Evolutionary conservation across 2,888 invertebrate genomes (phyloP).

Genomic region (Germaria angustata): DNA sequence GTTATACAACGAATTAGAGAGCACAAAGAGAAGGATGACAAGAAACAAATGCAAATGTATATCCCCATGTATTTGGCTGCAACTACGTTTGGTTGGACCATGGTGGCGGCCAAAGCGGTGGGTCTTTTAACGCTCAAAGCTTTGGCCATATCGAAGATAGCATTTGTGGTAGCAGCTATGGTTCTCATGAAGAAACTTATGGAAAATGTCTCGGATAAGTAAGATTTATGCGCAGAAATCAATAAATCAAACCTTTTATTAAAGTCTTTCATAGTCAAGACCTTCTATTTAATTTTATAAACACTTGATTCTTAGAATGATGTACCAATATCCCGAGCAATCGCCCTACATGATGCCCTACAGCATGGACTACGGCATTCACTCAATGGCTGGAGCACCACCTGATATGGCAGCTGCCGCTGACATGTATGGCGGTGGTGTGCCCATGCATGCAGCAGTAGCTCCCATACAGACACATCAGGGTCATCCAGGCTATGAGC

Average conservation of each 20-base stretch:
- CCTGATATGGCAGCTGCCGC: slow-evolving; percentile 74
- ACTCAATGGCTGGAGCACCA: slow-evolving; percentile 71
- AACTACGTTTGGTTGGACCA: slow-evolving; percentile 84
- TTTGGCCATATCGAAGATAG: slow-evolving; percentile 85
- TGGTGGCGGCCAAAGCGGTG: slow-evolving; percentile 83
- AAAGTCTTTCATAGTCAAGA: too few species aligned
- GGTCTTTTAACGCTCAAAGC: slow-evolving; percentile 85
- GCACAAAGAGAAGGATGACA: slow-evolving; percentile 80
- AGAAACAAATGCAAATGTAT: slow-evolving; percentile 84
- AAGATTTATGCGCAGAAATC: slow-evolving; percentile 53
- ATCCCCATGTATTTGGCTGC: slow-evolving; percentile 86
- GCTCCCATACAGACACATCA: slow-evolving; percentile 57
- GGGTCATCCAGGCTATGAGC: slow-evolving; percentile 75
- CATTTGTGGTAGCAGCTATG: slow-evolving; percentile 83
- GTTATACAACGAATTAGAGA: slow-evolving; percentile 73
- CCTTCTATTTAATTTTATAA: neutral
- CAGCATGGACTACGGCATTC: slow-evolving; percentile 78
- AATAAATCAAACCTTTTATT: too few species aligned
- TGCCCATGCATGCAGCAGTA: slow-evolving; percentile 74
- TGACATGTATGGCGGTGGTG: slow-evolving; percentile 76
- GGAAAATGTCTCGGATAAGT: slow-evolving; percentile 82
- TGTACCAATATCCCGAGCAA: slow-evolving; percentile 78
- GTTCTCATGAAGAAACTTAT: slow-evolving; percentile 84
- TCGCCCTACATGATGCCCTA: slow-evolving; percentile 80
- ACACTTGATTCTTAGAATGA: slow-evolving; percentile 72